Percentiles rank a stretch among this genome's conserved stretches.
Evolutionary conservation across 2,113 vertebrate species (phyloP).

Genomic region (Lampris incognitus): DNA sequence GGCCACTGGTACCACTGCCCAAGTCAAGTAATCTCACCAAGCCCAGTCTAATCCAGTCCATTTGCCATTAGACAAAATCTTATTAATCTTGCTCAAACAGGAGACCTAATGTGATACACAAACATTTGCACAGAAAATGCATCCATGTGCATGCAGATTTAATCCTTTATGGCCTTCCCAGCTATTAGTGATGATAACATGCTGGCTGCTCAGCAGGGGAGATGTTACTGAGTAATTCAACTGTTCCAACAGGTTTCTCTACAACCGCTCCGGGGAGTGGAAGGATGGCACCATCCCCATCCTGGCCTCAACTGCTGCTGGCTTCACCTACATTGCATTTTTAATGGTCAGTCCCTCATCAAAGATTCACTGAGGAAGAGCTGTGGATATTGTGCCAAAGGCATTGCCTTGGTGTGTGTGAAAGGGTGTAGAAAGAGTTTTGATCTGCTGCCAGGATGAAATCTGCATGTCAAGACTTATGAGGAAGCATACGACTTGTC

Average conservation of each 20-base stretch:
- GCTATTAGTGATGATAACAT: background rate
- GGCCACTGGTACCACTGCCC: too few relatives aligned
- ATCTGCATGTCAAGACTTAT: background rate
- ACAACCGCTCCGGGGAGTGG: constrained; percentile 93
- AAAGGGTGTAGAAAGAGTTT: constrained; percentile 4
- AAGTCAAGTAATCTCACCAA: too few relatives aligned
- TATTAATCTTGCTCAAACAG: background rate
- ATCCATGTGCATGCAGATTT: background rate
- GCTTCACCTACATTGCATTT: constrained; percentile 91
- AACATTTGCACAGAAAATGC: background rate
- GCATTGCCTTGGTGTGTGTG: background rate
- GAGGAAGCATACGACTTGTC: constrained; percentile 21
- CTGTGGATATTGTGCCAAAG: background rate
- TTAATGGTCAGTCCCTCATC: constrained; percentile 85
- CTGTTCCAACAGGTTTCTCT: constrained; percentile 89
- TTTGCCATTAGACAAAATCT: too few relatives aligned
- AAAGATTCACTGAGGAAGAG: constrained; percentile 7
- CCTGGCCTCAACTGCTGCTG: constrained; percentile 89
- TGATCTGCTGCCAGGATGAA: background rate
- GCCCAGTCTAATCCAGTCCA: too few relatives aligned
- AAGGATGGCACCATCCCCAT: constrained; percentile 95
- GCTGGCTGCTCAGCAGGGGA: background rate
- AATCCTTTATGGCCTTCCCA: background rate
- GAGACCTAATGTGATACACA: background rate
- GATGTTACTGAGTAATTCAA: constrained; percentile 8